Base-by-base conservation (phyloP, 1,140 invertebrate species). In the Alviniconcha marisindica region DNA sequence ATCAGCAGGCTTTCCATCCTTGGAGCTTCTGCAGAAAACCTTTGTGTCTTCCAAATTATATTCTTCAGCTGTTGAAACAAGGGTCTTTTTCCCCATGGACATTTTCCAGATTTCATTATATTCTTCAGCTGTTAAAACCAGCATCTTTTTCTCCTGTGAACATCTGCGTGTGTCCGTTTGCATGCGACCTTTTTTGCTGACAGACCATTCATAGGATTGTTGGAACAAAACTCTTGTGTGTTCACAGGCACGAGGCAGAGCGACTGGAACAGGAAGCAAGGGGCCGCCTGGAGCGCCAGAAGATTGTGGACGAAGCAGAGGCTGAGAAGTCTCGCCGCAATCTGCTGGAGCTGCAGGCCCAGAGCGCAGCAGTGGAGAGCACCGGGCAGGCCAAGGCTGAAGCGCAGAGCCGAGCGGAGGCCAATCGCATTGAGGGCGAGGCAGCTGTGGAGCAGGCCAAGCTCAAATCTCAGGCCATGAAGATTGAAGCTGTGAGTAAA, bases 381-480 rank as follows among this genome's bases (percentile, higher is more conserved):
- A 92, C 92, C 24, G 94, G 94, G 54, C 94, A 94, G 83, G 94
- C 94, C 18, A 94, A 94, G 88, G 94, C 94, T 15, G 94, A 94
- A 89, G 94, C 94, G 38, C 91, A 93, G 83, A 92, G 92, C 85
- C 86, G 93, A 69, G 93, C 94, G 21, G 94, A 94, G 86, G 90
- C 94, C n/a, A 84, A 92, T 18, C 91, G 89, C 76, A 94, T 94
- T 87, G 94, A 94, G 88, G 94, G 93, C 31, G 94, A 94, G 86
- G 94, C 94, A 38, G 94, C 94, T 42, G 94, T 94, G 24, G 93
- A 94, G 44, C 93, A 94, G 85, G 94, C 94, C 7, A 93, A 91
- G 87, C 88, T 94, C 28, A 94, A 94, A 87, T 89, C 93, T 36
- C 88, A 94, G 86, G 94, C 94, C 56, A 89, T 89, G 83, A 94